Evolutionary conservation across 2,797 vertebrate genomes (phyloP).

Genomic region (Epinephelus awoara): DNA sequence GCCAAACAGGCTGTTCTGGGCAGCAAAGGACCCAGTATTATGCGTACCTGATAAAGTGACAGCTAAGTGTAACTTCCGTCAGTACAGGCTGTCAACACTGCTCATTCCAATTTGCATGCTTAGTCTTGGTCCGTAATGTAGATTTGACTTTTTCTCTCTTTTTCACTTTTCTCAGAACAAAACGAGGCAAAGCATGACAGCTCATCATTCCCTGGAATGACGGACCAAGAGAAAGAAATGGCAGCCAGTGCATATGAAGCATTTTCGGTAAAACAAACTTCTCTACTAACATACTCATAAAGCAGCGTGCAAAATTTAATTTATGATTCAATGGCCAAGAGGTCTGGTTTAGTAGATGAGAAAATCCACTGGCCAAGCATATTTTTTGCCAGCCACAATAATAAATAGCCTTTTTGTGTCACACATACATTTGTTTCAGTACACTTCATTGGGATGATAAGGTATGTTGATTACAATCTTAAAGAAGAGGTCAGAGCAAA

Average conservation of each 20-base stretch:
- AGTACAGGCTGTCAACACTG: neutral
- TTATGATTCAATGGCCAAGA: too few relatives aligned
- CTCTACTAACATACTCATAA: neutral
- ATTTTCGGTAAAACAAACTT: slow-evolving; percentile 86
- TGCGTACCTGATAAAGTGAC: neutral
- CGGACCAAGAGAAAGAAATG: slow-evolving; percentile 94
- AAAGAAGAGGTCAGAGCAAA: too few relatives aligned
- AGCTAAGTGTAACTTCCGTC: neutral
- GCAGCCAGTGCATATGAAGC: slow-evolving; percentile 90
- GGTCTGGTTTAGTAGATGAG: too few relatives aligned
- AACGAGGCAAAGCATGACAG: slow-evolving; percentile 91
- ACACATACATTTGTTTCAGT: too few relatives aligned
- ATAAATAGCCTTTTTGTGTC: too few relatives aligned
- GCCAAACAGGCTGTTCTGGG: neutral
- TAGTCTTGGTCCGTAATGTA: neutral
- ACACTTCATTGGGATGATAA: too few relatives aligned
- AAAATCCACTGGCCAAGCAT: too few relatives aligned
- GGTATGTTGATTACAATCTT: too few relatives aligned
- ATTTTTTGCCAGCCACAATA: too few relatives aligned
- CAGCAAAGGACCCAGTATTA: neutral
- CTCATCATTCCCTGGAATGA: slow-evolving; percentile 87
- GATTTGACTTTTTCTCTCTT: neutral
- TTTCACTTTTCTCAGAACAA: slow-evolving; percentile 86
- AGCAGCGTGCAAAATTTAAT: neutral
- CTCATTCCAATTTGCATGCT: neutral